A percentile compares a stretch with the other conserved stretches of the same genome.
Conservation (phyloP, 2,888 invertebrate species). For the Noctua janthe region DNA sequence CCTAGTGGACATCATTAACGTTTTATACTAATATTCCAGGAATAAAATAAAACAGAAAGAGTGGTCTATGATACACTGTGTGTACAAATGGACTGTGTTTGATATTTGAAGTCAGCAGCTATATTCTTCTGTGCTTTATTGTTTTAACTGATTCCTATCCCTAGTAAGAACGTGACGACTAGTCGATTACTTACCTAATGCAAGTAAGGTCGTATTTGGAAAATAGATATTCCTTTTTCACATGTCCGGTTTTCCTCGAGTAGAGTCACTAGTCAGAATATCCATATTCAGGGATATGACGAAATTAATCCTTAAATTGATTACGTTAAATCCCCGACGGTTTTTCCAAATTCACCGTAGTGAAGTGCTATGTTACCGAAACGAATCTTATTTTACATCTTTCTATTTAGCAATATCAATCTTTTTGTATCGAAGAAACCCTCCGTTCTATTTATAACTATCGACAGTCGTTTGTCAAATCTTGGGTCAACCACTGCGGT, state of each 20-base stretch:
- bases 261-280: not conserved
- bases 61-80: not conserved
- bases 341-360: not conserved
- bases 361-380: not conserved
- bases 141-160: not conserved
- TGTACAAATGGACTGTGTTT: not conserved
- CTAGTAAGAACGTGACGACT: not conserved
- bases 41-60: slow-evolving; percentile 5
- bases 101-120: not conserved
- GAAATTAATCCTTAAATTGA: slow-evolving; percentile 7
- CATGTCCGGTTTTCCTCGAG: not conserved
- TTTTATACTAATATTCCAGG: slow-evolving; percentile 10
- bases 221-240: not conserved
- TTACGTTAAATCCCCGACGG: not conserved
- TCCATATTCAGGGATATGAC: not conserved
- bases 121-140: not conserved
- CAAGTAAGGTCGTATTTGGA: not conserved
- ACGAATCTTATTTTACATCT: not conserved
- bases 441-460: slow-evolving; percentile 19
- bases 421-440: slow-evolving; percentile 2
- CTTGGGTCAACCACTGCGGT: slow-evolving; percentile 24
- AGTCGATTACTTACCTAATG: not conserved
- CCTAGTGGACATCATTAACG: slow-evolving; percentile 7
- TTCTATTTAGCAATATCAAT: not conserved
- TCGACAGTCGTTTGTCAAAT: slow-evolving; percentile 32